Evolutionary conservation across 2,888 invertebrate genomes (phyloP).

Genomic region (Subacronicta megacephala): DNA sequence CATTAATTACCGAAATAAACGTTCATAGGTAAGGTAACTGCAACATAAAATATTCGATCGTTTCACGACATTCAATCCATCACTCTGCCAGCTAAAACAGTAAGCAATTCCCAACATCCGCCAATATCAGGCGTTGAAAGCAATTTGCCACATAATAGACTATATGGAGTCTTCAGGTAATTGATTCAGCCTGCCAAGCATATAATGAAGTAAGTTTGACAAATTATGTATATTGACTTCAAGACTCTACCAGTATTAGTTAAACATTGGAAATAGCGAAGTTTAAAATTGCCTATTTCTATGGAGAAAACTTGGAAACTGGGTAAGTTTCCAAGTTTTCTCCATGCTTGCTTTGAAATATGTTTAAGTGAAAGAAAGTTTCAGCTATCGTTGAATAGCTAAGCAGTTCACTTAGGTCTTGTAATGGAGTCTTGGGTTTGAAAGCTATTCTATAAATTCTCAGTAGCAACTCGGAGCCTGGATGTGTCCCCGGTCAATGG

Average conservation of each 20-base stretch:
- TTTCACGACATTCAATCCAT: neutral
- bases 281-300: slow-evolving; percentile 47
- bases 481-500: too few species aligned
- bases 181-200: slow-evolving; percentile 40
- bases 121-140: slow-evolving; percentile 7
- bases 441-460: too few species aligned
- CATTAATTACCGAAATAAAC: too few species aligned
- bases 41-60: too few species aligned
- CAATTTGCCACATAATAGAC: slow-evolving; percentile 18
- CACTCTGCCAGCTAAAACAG: neutral
- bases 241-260: slow-evolving; percentile 19
- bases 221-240: slow-evolving; percentile 49
- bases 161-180: slow-evolving; percentile 17
- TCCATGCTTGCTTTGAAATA: slow-evolving; percentile 1
- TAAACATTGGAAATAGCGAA: slow-evolving; percentile 35
- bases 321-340: too few species aligned
- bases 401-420: neutral
- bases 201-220: slow-evolving; percentile 49
- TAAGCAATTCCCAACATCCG: slow-evolving; percentile 9
- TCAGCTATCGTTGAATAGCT: slow-evolving; percentile 20
- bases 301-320: neutral
- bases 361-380: slow-evolving; percentile 14
- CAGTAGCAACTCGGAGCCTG: too few species aligned
- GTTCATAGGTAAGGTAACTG: too few species aligned
- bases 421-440: too few species aligned